Conservation (phyloP, 2,113 vertebrate genomes). For the Sylvilagus bachmani region DNA sequence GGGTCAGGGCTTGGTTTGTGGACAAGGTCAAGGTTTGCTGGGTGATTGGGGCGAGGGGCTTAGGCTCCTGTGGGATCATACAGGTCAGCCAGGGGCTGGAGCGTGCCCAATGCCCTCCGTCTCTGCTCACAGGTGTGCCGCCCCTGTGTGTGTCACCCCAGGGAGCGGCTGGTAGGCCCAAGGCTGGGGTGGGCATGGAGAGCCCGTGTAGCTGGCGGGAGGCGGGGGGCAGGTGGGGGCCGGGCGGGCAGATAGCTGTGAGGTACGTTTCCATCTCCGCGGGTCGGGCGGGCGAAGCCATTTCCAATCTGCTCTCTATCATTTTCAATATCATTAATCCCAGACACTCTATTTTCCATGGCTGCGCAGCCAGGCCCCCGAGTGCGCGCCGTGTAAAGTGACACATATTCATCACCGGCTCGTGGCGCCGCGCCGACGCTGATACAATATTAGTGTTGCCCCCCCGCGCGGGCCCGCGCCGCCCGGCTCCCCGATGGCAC, state of each 20-base stretch:
- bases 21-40: conserved; percentile 70
- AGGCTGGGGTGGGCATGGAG: neutral
- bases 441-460: conserved; percentile 98
- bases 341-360: conserved; percentile 97
- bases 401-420: conserved; percentile 94
- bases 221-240: conserved; percentile 76
- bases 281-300: conserved; percentile 96
- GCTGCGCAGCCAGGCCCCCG: conserved; percentile 95
- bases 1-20: conserved; percentile 33
- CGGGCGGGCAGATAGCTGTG: conserved; percentile 89
- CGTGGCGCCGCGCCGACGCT: conserved; percentile 89
- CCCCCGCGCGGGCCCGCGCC: conserved; percentile 87
- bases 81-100: conserved; percentile 32
- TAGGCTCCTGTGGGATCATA: neutral
- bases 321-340: conserved; percentile 99
- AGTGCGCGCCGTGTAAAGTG: conserved; percentile 93
- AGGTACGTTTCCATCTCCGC: conserved; percentile 94
- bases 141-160: neutral
- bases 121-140: conserved; percentile 32
- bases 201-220: conserved; percentile 60
- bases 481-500: conserved; percentile 94
- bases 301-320: conserved; percentile 99
- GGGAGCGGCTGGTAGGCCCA: conserved; percentile 43
- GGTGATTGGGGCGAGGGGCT: conserved; percentile 1
- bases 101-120: neutral